Base-by-base conservation (phyloP, 1,140 invertebrate species). In the Dreissena polymorpha region DNA sequence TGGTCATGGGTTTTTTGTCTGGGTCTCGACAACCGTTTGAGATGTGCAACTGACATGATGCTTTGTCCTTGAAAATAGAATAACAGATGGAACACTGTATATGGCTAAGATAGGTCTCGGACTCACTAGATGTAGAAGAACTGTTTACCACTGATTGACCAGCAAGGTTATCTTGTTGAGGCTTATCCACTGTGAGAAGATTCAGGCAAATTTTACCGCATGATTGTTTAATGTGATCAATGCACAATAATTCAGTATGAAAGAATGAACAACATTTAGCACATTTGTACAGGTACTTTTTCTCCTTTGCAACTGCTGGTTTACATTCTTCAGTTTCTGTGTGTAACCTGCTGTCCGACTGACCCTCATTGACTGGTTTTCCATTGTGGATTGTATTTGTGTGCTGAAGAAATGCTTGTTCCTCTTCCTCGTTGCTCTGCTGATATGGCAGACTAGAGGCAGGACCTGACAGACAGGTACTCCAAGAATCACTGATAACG, bases 51-150 rank as follows among this genome's bases (percentile, higher is more conserved):
- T 82, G 79, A 74, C 79, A 82, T 21, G 14, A 63, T 0, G 25
- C 50, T 27, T 74, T 53, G 55, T 72, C 69, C 25, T 29, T 72
- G 39, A 82, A 82, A 57, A 82, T 65, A 25, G 71, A 50, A 10
- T 65, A 18, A 68, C 79, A 82, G 5, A 73, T 39, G 53, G 57
- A 71, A 68, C 79, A 82, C 71, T 82, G 79, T 55, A 65, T 73
- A 25, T 39, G 39, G 39, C 39, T 39, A 39, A 39, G 39, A 39
- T 39, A 39, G 39, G 39, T 39, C 3, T 39, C 39, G 2, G 8
- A 39, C 2, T 39, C 39, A 39, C 39, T 39, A 39, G 39, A 39
- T 39, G 39, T 39, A 39, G 39, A 39, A 39, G 39, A 39, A 39
- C 39, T 39, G 39, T 39, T 39, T 8, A 39, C 39, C 3, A 39